A percentile compares a stretch with the other conserved stretches of the same genome.
Evolutionary conservation across 2,113 vertebrate genomes (phyloP).

Genomic region (Shinisaurus crocodilurus): DNA sequence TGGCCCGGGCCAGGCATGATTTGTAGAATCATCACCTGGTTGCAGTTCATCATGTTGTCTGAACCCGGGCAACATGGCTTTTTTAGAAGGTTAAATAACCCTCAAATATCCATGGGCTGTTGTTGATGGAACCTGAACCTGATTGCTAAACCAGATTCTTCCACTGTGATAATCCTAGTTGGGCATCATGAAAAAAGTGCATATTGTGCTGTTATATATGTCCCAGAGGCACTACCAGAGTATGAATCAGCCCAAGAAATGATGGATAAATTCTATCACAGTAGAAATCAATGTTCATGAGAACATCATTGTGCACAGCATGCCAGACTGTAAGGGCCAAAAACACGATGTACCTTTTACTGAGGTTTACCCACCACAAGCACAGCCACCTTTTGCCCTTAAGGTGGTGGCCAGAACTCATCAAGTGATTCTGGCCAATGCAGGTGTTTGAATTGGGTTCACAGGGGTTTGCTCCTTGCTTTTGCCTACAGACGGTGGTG

Average conservation of each 20-base stretch:
- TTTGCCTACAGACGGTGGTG: neutral
- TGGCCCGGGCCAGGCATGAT: too few species aligned
- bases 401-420: too few species aligned
- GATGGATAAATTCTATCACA: neutral
- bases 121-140: neutral
- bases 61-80: neutral
- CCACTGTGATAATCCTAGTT: neutral
- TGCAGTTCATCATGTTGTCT: too few species aligned
- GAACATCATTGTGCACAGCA: too few species aligned
- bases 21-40: too few species aligned
- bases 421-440: neutral
- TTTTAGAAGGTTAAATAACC: too few species aligned
- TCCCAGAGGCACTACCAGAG: neutral
- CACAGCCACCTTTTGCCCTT: neutral
- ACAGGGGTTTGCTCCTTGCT: neutral
- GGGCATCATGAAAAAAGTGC: neutral
- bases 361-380: too few species aligned
- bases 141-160: neutral
- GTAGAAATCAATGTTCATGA: neutral
- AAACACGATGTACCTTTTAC: too few species aligned
- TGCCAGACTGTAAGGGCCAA: too few species aligned
- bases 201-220: neutral
- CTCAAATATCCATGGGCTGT: too few species aligned
- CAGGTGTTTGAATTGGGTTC: neutral
- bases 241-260: neutral